A percentile compares a stretch with the other conserved stretches of the same genome.
Conservation (phyloP, 2,797 vertebrate species). For the Mus spretus region DNA sequence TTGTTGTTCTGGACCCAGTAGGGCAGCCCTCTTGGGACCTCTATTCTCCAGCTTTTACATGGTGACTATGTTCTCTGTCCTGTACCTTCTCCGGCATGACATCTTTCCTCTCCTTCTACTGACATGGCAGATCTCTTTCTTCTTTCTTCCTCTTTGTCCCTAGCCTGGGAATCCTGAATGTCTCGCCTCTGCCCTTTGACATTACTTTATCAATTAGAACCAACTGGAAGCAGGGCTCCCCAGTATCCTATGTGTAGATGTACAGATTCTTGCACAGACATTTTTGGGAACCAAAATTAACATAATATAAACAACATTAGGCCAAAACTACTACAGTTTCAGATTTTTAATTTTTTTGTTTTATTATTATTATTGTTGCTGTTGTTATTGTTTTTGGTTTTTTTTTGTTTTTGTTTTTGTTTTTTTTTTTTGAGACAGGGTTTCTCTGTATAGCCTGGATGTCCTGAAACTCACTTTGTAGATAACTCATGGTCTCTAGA, state of each 20-base stretch:
- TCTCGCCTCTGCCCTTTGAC: background rate
- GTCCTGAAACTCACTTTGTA: no score
- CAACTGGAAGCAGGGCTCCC: background rate
- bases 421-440: no score
- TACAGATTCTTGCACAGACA: background rate
- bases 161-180: background rate
- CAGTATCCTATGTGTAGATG: background rate
- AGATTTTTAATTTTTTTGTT: background rate
- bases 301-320: background rate
- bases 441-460: no score
- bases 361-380: no score
- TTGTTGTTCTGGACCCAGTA: background rate
- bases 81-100: background rate
- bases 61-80: background rate
- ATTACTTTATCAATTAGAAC: background rate
- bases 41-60: background rate
- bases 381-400: no score
- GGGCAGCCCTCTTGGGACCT: no score
- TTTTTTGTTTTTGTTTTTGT: no score
- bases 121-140: background rate
- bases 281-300: background rate
- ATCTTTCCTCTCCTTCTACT: background rate
- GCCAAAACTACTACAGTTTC: background rate
- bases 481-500: background rate
- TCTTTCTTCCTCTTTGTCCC: background rate